Percentiles rank a stretch among this genome's conserved stretches.
Evolutionary conservation across 2,797 vertebrate species (phyloP).

Genomic region (Mormyrops boulengeri): DNA sequence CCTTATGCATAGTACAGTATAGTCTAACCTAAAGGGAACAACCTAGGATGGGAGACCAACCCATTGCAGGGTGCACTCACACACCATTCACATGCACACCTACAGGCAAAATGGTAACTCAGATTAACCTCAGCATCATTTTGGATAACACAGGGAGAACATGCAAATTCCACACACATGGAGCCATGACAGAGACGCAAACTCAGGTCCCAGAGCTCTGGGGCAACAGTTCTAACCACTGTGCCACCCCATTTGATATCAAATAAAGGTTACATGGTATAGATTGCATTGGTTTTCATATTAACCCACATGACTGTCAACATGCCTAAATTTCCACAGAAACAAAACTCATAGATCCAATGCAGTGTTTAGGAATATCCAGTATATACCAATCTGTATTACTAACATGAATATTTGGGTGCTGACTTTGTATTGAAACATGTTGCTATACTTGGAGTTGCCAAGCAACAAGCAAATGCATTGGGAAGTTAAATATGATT

Average conservation of each 20-base stretch:
- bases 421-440: slow-evolving; percentile 49
- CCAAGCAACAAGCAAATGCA: slow-evolving; percentile 58
- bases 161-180: neutral
- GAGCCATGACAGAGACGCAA: neutral
- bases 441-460: slow-evolving; percentile 53
- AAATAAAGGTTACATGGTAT: neutral
- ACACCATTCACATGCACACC: neutral
- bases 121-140: neutral
- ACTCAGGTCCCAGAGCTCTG: neutral
- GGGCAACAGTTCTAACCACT: neutral
- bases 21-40: neutral
- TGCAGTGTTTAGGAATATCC: neutral
- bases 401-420: slow-evolving; percentile 33
- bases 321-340: neutral
- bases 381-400: neutral
- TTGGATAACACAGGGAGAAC: neutral
- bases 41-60: neutral
- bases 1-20: neutral
- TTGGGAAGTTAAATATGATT: slow-evolving; percentile 46
- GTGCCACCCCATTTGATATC: neutral
- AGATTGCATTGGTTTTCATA: neutral
- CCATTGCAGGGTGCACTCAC: neutral
- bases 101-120: neutral
- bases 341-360: neutral
- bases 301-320: neutral